Conservation (phyloP, 2,797 vertebrate species). For the Allobates femoralis region DNA sequence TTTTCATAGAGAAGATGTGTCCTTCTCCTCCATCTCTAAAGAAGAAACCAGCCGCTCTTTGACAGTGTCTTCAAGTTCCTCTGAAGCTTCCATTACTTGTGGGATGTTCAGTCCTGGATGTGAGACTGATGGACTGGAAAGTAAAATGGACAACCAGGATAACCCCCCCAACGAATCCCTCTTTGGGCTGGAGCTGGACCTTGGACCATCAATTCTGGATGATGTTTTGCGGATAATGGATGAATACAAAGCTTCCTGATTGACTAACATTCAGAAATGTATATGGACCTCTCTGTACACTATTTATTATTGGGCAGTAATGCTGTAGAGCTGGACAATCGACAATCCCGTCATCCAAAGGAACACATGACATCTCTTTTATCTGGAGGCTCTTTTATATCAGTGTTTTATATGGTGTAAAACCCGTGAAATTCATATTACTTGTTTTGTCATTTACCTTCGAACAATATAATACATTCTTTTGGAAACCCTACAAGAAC, state of each 20-base stretch:
- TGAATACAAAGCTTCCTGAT: slow-evolving; percentile 75
- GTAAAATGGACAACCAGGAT: slow-evolving; percentile 80
- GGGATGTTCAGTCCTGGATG: slow-evolving; percentile 70
- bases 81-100: slow-evolving; percentile 78
- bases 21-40: slow-evolving; percentile 70
- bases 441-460: background rate
- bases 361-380: background rate
- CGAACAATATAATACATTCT: background rate
- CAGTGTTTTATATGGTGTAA: slow-evolving; percentile 20
- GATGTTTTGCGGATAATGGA: slow-evolving; percentile 86
- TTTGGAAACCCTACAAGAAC: background rate
- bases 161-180: slow-evolving; percentile 76
- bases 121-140: slow-evolving; percentile 79
- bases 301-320: slow-evolving; percentile 51
- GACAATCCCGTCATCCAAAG: background rate
- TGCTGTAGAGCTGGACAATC: background rate
- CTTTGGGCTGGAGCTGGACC: slow-evolving; percentile 77
- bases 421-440: background rate
- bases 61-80: slow-evolving; percentile 73
- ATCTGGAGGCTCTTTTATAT: background rate
- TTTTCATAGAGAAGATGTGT: slow-evolving; percentile 70
- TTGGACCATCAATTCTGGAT: slow-evolving; percentile 86
- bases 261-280: background rate
- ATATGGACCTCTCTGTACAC: slow-evolving; percentile 23
- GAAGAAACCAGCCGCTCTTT: slow-evolving; percentile 75